These are phyloP conservation scores for Campylomormyrus numenius DNA, from an alignment of 2,113 vertebrate genomes.

Conservation along the genomic window DNA sequence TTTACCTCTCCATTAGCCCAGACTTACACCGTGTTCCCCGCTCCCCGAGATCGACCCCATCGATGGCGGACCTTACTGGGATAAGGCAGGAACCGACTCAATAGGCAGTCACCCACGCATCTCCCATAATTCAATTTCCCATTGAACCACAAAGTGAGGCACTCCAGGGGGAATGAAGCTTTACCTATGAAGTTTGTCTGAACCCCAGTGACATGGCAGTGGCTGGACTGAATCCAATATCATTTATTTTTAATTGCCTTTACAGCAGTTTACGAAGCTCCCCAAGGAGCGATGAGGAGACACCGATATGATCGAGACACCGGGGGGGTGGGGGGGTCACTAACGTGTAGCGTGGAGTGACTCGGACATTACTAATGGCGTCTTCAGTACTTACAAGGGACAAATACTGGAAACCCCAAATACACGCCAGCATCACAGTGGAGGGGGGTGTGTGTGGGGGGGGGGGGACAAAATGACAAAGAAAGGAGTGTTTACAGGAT, in stretches of 20 bases:
- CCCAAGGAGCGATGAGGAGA: conserved; percentile 23
- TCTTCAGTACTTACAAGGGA: conserved; percentile 25
- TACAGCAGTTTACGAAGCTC: conserved; percentile 23
- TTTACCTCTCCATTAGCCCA: conserved; percentile 22
- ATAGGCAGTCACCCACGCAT: conserved; percentile 28
- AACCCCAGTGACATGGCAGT: conserved; percentile 1
- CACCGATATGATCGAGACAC: neutral
- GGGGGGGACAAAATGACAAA: neutral
- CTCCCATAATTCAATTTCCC: conserved; percentile 37
- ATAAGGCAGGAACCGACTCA: conserved; percentile 12
- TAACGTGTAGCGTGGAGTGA: conserved; percentile 27
- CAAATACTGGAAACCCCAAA: neutral
- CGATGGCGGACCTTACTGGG: neutral
- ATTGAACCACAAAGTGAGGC: conserved; percentile 17
- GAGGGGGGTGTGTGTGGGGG: no score
- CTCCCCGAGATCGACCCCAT: conserved; percentile 13
- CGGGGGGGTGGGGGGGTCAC: conserved; percentile 11
- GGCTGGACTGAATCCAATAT: conserved; percentile 26
- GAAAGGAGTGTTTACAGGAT: conserved; percentile 17
- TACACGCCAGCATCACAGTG: neutral
- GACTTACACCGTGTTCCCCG: neutral
- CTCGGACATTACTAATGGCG: conserved; percentile 31
- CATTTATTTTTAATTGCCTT: conserved; percentile 39
- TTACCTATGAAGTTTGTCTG: conserved; percentile 11
- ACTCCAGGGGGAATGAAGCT: neutral